phyloP scores from a whole-genome alignment of 2,113 vertebrate genomes.

The Ictalurus punctatus region DNA sequence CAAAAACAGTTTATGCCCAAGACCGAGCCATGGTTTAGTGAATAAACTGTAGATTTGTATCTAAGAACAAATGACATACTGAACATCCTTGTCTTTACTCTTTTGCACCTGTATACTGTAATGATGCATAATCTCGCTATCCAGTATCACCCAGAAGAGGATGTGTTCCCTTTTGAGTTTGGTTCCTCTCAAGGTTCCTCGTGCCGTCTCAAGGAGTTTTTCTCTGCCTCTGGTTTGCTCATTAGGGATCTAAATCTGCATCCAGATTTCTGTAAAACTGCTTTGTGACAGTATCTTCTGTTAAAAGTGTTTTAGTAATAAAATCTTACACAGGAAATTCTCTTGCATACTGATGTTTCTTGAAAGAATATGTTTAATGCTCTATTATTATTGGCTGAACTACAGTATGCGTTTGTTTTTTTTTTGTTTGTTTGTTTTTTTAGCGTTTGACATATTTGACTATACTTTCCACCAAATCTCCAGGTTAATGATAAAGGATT shows the following conservation, averaged over 20 bases:
- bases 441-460: slow-evolving; percentile 68
- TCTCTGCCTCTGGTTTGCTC: too few species aligned
- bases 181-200: too few species aligned
- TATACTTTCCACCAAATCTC: slow-evolving; percentile 67
- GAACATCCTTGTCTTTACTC: too few species aligned
- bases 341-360: neutral
- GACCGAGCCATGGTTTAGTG: neutral
- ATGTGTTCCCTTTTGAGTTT: neutral
- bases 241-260: neutral
- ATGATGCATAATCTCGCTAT: too few species aligned
- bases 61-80: too few species aligned
- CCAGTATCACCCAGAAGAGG: neutral
- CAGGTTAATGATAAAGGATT: slow-evolving; percentile 74
- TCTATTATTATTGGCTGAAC: neutral
- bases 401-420: too few species aligned
- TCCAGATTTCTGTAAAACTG: neutral
- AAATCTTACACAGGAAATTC: neutral
- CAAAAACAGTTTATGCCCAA: neutral
- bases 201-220: too few species aligned
- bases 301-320: neutral
- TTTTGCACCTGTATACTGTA: too few species aligned
- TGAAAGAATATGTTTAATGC: neutral
- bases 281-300: neutral
- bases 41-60: too few species aligned
- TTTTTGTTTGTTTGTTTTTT: neutral